Conservation (phyloP, 2,113 vertebrate species). For the Willisornis vidua region DNA sequence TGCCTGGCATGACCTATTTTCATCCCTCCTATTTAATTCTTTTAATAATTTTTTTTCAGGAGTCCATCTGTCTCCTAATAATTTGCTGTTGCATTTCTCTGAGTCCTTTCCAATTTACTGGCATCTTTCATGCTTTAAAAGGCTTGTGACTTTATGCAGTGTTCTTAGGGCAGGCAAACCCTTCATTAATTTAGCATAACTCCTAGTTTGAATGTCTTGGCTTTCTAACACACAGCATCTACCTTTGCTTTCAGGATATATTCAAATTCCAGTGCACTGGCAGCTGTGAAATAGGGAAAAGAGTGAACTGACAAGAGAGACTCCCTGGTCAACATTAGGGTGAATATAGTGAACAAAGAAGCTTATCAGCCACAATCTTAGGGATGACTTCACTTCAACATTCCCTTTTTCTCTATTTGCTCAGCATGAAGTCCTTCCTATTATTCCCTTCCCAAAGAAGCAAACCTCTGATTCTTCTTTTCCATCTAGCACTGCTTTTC, state of each 20-base stretch:
- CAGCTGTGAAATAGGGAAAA: not conserved
- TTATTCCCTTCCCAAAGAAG: not conserved
- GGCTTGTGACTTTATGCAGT: not conserved
- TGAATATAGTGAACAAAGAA: not conserved
- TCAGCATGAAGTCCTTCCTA: not conserved
- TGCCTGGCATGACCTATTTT: slow-evolving; percentile 20
- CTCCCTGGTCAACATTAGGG: not conserved
- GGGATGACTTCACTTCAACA: not conserved
- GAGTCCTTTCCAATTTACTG: slow-evolving; percentile 19
- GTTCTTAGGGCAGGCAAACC: not conserved
- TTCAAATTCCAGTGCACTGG: not conserved
- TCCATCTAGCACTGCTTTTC: not conserved
- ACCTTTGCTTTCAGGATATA: not conserved
- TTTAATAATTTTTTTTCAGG: not conserved
- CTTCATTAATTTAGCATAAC: not conserved
- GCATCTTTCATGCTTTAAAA: not conserved
- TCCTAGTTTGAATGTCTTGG: not conserved
- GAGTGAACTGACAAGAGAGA: not conserved
- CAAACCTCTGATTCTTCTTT: not conserved
- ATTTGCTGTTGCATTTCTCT: not conserved
- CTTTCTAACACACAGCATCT: not conserved
- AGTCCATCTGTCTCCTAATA: slow-evolving; percentile 40
- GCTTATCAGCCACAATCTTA: not conserved
- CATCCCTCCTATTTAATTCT: not conserved
- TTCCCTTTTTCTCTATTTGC: not conserved